Conservation (phyloP, 2,113 vertebrate species). For the Sturnus vulgaris region DNA sequence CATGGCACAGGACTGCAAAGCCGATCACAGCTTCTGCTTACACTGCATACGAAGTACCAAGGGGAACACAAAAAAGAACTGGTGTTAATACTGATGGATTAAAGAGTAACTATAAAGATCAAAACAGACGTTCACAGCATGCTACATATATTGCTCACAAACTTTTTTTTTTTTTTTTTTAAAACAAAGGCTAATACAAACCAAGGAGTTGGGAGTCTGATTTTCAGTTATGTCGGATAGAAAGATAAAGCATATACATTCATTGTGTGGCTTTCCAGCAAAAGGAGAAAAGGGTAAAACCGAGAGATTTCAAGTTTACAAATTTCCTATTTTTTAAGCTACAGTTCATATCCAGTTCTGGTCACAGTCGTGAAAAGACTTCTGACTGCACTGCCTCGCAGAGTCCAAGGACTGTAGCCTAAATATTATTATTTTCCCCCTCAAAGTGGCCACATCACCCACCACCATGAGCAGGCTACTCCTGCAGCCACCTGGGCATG, state of each 20-base stretch:
- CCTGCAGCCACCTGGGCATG: not conserved
- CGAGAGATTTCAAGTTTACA: slow-evolving; percentile 68
- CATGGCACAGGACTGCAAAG: slow-evolving; percentile 76
- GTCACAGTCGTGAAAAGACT: slow-evolving; percentile 34
- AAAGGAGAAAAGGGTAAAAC: slow-evolving; percentile 63
- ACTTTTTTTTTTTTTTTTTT: not conserved
- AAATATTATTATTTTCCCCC: not conserved
- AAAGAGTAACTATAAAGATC: slow-evolving; percentile 65
- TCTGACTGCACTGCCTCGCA: slow-evolving; percentile 1
- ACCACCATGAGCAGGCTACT: not conserved
- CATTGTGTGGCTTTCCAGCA: slow-evolving; percentile 74
- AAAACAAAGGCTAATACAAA: slow-evolving; percentile 52
- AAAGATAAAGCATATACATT: slow-evolving; percentile 77
- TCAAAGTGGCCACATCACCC: not conserved
- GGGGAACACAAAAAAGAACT: slow-evolving; percentile 65
- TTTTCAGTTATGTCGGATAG: slow-evolving; percentile 57
- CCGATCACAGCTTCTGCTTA: slow-evolving; percentile 79
- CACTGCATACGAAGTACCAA: slow-evolving; percentile 73
- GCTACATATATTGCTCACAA: slow-evolving; percentile 74
- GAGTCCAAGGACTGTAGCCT: slow-evolving; percentile 27
- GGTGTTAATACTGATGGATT: slow-evolving; percentile 79
- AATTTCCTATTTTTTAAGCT: slow-evolving; percentile 58
- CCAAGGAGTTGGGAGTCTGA: slow-evolving; percentile 71
- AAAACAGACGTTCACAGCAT: slow-evolving; percentile 74
- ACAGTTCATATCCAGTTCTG: slow-evolving; percentile 71